These are phyloP conservation scores for Oxycera nigricornis DNA, from an alignment of 2,888 invertebrate species.

Conservation along the genomic window DNA sequence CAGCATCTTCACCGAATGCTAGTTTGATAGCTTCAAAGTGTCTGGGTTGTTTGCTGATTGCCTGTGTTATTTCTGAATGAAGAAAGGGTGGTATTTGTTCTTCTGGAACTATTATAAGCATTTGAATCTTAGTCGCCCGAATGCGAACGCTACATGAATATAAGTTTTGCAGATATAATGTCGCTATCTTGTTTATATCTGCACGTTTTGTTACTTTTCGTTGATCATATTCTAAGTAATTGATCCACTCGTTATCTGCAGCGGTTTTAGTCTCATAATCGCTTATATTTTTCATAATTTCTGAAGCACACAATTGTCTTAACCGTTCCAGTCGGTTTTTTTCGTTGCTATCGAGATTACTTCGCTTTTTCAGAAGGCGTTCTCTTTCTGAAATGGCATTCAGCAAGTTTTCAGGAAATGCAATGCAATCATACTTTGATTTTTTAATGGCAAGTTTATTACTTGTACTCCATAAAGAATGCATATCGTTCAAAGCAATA, in stretches of 20 bases:
- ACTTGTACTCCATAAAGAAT: not conserved
- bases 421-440: no score
- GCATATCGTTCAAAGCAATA: not conserved
- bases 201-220: not conserved
- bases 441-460: no score
- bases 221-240: not conserved
- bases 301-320: not conserved
- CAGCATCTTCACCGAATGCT: not conserved
- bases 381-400: not conserved
- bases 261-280: not conserved
- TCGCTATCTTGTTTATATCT: not conserved
- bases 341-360: not conserved
- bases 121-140: not conserved
- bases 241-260: not conserved
- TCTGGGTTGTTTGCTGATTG: not conserved
- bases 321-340: not conserved
- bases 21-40: not conserved
- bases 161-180: not conserved
- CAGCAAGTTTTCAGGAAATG: no score
- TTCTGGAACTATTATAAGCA: not conserved
- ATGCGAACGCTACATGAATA: not conserved
- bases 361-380: not conserved
- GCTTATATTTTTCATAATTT: not conserved
- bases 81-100: not conserved
- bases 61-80: not conserved